Conservation (phyloP, 2,113 vertebrate genomes). For the Takifugu flavidus region DNA sequence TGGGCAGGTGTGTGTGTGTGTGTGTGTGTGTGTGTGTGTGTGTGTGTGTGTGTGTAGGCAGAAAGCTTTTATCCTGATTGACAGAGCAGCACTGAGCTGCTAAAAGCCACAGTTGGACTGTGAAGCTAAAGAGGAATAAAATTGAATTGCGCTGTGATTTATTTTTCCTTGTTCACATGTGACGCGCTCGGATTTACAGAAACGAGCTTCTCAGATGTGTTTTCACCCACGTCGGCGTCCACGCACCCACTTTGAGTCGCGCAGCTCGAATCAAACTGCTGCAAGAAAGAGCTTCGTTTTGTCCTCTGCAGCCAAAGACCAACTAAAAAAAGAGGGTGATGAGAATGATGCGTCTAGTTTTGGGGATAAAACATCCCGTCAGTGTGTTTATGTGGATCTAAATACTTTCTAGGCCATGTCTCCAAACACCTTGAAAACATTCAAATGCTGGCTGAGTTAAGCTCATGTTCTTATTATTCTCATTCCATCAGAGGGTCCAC, state of each 20-base stretch:
- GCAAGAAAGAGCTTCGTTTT: neutral
- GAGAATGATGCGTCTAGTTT: no score
- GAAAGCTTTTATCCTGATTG: conserved; percentile 52
- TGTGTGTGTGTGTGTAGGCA: conserved; percentile 27
- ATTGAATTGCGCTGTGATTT: neutral
- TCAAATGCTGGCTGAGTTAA: no score
- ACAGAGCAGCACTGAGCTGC: conserved; percentile 13
- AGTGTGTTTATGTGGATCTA: no score
- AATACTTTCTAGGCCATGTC: no score
- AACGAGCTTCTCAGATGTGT: neutral
- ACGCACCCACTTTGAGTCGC: no score
- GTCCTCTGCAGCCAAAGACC: neutral
- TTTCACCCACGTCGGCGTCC: no score
- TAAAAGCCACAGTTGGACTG: conserved; percentile 14
- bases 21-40: conserved; percentile 17
- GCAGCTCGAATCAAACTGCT: no score
- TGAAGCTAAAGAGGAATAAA: neutral
- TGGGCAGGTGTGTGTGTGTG: conserved; percentile 45
- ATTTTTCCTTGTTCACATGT: neutral
- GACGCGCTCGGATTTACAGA: neutral
- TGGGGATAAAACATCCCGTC: no score
- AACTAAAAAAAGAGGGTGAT: no score
- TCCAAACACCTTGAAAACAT: no score
- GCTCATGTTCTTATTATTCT: no score
- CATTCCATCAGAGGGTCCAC: no score